Evolutionary conservation across 2,113 vertebrate genomes (phyloP).

Genomic region (Xiphophorus couchianus): DNA sequence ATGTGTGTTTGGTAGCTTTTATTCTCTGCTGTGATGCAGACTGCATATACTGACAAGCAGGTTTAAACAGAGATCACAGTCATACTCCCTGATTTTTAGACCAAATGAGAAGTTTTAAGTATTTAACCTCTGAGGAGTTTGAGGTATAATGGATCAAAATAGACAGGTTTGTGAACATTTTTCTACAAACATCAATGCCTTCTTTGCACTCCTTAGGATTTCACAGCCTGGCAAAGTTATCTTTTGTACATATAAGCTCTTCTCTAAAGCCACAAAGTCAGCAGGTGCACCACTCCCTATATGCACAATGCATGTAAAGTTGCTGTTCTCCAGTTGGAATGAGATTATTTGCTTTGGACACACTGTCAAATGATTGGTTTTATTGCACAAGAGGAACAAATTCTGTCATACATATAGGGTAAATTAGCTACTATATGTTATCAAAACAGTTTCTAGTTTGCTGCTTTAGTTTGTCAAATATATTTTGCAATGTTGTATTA

Average conservation of each 20-base stretch:
- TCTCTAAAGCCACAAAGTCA: conserved; percentile 15
- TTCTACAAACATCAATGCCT: neutral
- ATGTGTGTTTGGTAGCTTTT: conserved; percentile 8
- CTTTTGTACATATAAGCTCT: conserved; percentile 44
- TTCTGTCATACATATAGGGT: conserved; percentile 5
- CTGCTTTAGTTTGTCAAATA: no score
- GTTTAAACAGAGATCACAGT: neutral
- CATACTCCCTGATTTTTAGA: neutral
- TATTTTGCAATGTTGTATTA: no score
- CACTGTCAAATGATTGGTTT: conserved; percentile 6
- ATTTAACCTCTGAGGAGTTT: neutral
- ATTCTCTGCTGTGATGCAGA: neutral
- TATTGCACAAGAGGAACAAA: conserved; percentile 12
- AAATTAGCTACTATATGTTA: conserved; percentile 4
- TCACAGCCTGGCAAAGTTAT: conserved; percentile 18
- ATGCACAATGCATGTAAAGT: conserved; percentile 41
- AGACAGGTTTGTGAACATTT: neutral
- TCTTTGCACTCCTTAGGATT: neutral
- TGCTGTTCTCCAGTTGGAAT: conserved; percentile 9
- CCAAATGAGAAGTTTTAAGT: neutral
- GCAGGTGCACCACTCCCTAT: conserved; percentile 57
- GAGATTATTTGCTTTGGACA: neutral
- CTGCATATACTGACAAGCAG: neutral
- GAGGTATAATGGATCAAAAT: neutral
- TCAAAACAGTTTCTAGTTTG: neutral